Percentiles rank a stretch among this genome's conserved stretches.
Conservation (phyloP, 37 sponge, comb jelly and placozoan species). For the Mnemiopsis leidyi region DNA sequence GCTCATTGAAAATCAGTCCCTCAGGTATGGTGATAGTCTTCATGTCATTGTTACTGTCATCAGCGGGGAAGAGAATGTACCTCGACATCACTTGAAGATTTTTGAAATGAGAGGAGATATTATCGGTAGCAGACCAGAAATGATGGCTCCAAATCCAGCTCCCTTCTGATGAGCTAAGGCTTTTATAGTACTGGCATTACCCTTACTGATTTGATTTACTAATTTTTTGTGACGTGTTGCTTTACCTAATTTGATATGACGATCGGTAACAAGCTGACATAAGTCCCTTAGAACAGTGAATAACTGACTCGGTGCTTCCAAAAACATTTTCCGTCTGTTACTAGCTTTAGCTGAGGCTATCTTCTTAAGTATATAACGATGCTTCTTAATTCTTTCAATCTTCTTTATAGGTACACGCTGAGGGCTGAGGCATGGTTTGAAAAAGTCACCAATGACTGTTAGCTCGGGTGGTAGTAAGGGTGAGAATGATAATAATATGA, state of each 20-base stretch:
- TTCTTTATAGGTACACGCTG: slow-evolving; percentile 2
- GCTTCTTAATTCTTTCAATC: background rate
- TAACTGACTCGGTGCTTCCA: background rate
- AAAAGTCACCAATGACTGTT: slow-evolving; percentile 9
- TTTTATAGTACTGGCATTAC: background rate
- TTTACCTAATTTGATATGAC: background rate
- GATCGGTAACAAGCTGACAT: background rate
- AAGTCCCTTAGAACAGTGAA: background rate
- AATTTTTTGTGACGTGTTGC: background rate
- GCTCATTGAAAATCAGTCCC: background rate
- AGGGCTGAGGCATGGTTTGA: background rate
- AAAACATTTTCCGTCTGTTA: background rate
- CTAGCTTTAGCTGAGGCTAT: background rate
- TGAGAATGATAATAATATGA: slow-evolving; percentile 16
- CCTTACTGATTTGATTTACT: background rate
- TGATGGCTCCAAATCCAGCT: background rate
- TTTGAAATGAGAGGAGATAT: background rate
- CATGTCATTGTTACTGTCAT: background rate
- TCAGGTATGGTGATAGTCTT: background rate
- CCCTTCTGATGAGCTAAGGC: background rate
- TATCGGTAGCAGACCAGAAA: background rate
- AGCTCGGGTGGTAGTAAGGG: slow-evolving; percentile 6
- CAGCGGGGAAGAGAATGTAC: background rate
- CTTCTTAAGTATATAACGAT: background rate
- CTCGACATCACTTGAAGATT: slow-evolving; percentile 23